These are phyloP conservation scores for Aelia acuminata DNA, from an alignment of 2,888 invertebrate species.

Conservation along the genomic window DNA sequence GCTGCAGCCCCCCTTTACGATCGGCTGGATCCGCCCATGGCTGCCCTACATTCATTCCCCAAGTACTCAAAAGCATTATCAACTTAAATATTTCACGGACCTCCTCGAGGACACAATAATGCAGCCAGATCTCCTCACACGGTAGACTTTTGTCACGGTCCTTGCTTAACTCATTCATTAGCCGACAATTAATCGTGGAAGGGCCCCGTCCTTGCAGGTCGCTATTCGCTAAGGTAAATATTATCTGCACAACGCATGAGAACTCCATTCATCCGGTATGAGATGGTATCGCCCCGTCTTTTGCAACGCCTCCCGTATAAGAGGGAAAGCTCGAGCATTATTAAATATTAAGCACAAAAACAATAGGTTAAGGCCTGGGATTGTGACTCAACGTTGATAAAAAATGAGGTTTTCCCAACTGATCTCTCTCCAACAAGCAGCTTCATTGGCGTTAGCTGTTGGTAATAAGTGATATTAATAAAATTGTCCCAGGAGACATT, in stretches of 20 bases:
- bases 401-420: constrained; percentile 14
- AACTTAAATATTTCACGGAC: too few species aligned
- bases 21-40: too few species aligned
- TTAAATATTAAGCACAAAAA: constrained; percentile 39
- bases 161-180: not conserved
- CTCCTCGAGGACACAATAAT: not conserved
- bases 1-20: too few species aligned
- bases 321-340: constrained; percentile 38
- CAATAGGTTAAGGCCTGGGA: constrained; percentile 48
- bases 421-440: not conserved
- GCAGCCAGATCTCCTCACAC: not conserved
- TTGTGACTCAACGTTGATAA: not conserved
- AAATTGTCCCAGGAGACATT: not conserved
- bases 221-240: constrained; percentile 15
- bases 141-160: not conserved
- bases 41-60: too few species aligned
- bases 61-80: too few species aligned
- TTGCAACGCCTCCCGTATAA: constrained; percentile 23
- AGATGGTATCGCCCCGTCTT: constrained; percentile 9
- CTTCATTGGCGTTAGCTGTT: not conserved
- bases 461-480: not conserved
- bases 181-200: not conserved
- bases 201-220: constrained; percentile 27
- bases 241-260: constrained; percentile 39
- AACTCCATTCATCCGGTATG: not conserved